phyloP scores from a whole-genome alignment of 2,888 invertebrate genomes.

The Limnephilus rhombicus region DNA sequence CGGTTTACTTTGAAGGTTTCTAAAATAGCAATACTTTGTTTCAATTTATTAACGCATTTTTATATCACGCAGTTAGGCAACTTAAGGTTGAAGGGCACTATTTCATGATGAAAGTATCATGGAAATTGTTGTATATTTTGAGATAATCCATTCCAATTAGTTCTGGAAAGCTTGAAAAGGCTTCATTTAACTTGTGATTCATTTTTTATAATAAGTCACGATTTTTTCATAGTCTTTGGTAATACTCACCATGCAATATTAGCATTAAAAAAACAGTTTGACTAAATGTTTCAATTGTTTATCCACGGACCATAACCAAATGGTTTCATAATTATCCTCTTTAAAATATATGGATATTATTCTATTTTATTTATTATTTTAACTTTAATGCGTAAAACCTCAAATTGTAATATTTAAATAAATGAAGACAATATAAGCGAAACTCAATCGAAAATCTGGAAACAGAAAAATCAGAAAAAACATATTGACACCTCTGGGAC shows the following conservation, averaged over 20 bases:
- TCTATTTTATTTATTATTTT: too few relatives aligned
- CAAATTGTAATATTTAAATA: too few relatives aligned
- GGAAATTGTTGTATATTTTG: background rate
- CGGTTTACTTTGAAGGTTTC: background rate
- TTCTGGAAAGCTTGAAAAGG: background rate
- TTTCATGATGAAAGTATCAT: background rate
- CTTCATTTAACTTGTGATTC: background rate
- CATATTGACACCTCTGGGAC: too few relatives aligned
- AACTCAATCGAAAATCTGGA: too few relatives aligned
- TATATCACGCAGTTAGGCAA: background rate
- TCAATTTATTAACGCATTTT: background rate
- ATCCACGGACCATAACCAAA: background rate
- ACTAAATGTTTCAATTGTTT: too few relatives aligned
- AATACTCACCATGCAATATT: background rate
- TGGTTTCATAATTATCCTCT: background rate
- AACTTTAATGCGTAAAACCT: too few relatives aligned
- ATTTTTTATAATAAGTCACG: background rate
- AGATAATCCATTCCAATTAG: background rate
- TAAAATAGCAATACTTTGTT: background rate
- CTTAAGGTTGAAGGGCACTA: background rate
- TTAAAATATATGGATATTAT: background rate
- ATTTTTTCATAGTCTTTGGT: background rate
- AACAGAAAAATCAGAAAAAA: too few relatives aligned
- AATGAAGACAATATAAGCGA: too few relatives aligned
- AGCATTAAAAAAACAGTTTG: background rate